Evolutionary conservation across 2,888 invertebrate species (phyloP).

Genomic region (Orthosia gothica): DNA sequence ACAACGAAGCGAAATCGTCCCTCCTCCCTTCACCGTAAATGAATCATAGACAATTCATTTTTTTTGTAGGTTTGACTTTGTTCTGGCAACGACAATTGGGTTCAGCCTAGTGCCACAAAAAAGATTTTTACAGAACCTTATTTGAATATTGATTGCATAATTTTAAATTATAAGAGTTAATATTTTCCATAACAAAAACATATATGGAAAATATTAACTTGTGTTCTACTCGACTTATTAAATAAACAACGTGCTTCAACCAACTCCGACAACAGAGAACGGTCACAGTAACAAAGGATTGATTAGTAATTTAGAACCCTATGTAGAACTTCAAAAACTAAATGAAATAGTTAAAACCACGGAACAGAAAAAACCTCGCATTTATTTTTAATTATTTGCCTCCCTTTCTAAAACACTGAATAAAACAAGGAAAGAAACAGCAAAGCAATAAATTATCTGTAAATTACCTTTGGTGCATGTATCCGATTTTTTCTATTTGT

Average conservation of each 20-base stretch:
- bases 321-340: neutral
- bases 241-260: neutral
- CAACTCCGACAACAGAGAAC: neutral
- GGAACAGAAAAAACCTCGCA: too few species aligned
- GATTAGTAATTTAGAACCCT: neutral
- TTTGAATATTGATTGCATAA: too few species aligned
- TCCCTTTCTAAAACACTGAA: slow-evolving; percentile 40
- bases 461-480: slow-evolving; percentile 63
- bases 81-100: slow-evolving; percentile 31
- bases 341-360: too few species aligned
- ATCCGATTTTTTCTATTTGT: slow-evolving; percentile 60
- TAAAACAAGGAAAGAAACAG: slow-evolving; percentile 50
- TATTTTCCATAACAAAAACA: too few species aligned
- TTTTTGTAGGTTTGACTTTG: slow-evolving; percentile 61
- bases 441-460: slow-evolving; percentile 65
- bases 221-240: neutral
- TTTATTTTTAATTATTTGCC: neutral
- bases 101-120: slow-evolving; percentile 43
- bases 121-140: neutral
- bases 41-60: slow-evolving; percentile 82
- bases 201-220: too few species aligned
- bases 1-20: slow-evolving; percentile 90
- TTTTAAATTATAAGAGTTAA: too few species aligned
- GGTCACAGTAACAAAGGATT: neutral
- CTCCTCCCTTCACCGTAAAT: slow-evolving; percentile 88